Conservation (phyloP, 2,888 invertebrate species). For the Eristalinus sepulchralis region DNA sequence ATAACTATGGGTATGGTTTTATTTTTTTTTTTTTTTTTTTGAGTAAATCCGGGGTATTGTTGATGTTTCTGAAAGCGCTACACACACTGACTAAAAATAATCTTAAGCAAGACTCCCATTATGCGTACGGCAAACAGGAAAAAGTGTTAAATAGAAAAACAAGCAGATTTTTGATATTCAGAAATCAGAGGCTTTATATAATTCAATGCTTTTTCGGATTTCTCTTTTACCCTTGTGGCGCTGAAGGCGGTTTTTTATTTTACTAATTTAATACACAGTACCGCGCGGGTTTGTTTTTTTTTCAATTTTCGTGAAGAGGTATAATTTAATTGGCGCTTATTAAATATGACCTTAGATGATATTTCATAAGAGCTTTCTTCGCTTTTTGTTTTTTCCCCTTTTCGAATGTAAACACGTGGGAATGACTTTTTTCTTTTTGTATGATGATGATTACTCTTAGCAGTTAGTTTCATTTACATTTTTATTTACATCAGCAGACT, state of each 20-base stretch:
- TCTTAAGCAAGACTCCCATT: not conserved
- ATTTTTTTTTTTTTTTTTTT: not conserved
- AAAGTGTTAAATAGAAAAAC: not conserved
- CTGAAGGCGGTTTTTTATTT: not conserved
- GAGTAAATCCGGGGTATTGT: not conserved
- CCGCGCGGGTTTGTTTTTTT: not conserved
- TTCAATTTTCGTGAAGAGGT: not conserved
- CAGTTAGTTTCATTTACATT: too few relatives aligned
- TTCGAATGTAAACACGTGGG: not conserved
- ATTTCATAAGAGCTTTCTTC: not conserved
- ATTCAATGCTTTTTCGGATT: not conserved
- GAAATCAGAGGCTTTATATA: not conserved
- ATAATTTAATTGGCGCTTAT: not conserved
- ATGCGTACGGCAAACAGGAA: not conserved
- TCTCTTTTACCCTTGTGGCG: not conserved
- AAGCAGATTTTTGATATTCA: not conserved
- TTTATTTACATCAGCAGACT: not conserved
- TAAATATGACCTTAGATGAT: not conserved
- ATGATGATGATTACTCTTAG: not conserved
- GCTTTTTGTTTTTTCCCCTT: too few relatives aligned
- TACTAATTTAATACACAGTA: not conserved
- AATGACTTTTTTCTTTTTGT: not conserved
- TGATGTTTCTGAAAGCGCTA: not conserved
- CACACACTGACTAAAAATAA: not conserved
- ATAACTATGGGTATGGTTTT: conserved; percentile 17